These are phyloP conservation scores for Eucidaris tribuloides DNA, from an alignment of 35 echinoderm and acorn worm species.

Conservation along the genomic window DNA sequence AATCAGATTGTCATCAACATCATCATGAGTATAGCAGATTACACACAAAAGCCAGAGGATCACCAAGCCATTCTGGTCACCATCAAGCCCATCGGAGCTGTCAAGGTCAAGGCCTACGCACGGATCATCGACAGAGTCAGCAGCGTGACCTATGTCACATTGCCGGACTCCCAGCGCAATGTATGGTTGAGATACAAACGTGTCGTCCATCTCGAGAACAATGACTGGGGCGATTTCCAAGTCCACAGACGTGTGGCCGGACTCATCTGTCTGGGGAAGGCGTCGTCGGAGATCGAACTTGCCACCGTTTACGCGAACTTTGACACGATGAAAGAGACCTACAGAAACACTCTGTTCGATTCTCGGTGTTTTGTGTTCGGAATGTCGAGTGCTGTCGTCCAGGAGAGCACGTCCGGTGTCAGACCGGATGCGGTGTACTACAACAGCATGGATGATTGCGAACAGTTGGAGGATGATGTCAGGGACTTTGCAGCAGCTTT, in stretches of 20 bases:
- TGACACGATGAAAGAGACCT: constrained; percentile 82
- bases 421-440: constrained; percentile 80
- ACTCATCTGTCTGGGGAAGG: constrained; percentile 83
- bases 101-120: constrained; percentile 63
- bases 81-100: constrained; percentile 72
- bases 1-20: background rate
- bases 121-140: constrained; percentile 67
- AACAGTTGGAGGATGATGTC: constrained; percentile 84
- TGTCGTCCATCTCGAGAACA: constrained; percentile 82
- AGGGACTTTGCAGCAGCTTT: constrained; percentile 86
- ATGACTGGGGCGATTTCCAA: constrained; percentile 97
- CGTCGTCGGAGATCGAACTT: constrained; percentile 75
- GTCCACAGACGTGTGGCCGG: constrained; percentile 68
- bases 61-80: constrained; percentile 90
- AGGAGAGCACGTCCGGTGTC: constrained; percentile 56
- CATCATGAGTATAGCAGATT: constrained; percentile 95
- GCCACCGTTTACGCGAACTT: constrained; percentile 80
- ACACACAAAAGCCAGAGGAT: constrained; percentile 91
- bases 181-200: constrained; percentile 85
- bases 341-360: constrained; percentile 79
- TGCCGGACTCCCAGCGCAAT: constrained; percentile 69
- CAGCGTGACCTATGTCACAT: constrained; percentile 58
- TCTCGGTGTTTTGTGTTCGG: constrained; percentile 91
- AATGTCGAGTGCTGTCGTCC: constrained; percentile 45
- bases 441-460: constrained; percentile 79